phyloP scores from a whole-genome alignment of 2,113 vertebrate genomes.

The Agapornis roseicollis region DNA sequence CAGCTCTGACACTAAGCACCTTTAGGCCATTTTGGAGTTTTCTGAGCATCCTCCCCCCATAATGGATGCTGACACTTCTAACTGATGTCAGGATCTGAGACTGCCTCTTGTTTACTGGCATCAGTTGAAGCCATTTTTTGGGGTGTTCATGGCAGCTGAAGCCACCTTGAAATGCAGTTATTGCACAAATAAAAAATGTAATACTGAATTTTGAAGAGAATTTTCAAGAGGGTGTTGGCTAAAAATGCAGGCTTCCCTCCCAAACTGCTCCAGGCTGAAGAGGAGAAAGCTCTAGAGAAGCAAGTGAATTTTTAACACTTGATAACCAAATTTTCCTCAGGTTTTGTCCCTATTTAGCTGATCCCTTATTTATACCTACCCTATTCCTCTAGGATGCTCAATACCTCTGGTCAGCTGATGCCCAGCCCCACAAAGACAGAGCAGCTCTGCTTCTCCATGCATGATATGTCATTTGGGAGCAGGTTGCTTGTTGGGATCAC shows the following conservation, averaged over 20 bases:
- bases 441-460: not conserved
- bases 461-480: not conserved
- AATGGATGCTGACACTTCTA: not conserved
- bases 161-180: not conserved
- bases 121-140: not conserved
- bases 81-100: not conserved
- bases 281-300: not conserved
- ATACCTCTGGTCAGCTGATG: not conserved
- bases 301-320: not conserved
- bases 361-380: not conserved
- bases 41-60: not conserved
- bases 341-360: not conserved
- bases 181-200: not conserved
- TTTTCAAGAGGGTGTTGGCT: not conserved
- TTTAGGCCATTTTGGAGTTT: not conserved
- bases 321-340: not conserved
- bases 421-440: not conserved
- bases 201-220: not conserved
- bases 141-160: accelerated
- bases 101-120: not conserved
- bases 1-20: not conserved
- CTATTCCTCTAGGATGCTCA: not conserved
- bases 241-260: not conserved
- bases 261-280: not conserved
- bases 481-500: accelerated